Conservation (phyloP, 2,797 vertebrate species). For the Diglossa cyanea region DNA sequence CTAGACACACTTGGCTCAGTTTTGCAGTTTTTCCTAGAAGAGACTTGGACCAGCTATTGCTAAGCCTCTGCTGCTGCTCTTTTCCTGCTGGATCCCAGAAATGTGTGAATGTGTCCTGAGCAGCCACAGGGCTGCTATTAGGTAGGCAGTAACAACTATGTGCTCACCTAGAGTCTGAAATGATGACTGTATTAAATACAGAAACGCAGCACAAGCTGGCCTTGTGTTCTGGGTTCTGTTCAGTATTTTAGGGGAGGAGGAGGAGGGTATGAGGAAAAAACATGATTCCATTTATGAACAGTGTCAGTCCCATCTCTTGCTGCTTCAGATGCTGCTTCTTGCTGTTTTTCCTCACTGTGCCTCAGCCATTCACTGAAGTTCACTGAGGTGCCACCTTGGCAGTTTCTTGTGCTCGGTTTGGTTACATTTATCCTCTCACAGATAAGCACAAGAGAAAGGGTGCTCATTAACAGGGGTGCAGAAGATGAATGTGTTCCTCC, state of each 20-base stretch:
- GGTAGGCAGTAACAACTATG: background rate
- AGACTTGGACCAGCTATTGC: conserved; percentile 4
- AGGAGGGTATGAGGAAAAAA: conserved; percentile 35
- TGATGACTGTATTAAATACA: conserved; percentile 66
- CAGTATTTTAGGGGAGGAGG: conserved; percentile 73
- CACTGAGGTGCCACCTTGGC: background rate
- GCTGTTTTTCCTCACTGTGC: conserved; percentile 38
- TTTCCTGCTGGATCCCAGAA: background rate
- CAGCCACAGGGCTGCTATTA: background rate
- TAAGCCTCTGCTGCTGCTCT: background rate
- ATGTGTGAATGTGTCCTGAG: background rate
- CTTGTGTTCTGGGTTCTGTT: conserved; percentile 74
- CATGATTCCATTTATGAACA: conserved; percentile 51
- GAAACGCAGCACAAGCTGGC: conserved; percentile 74
- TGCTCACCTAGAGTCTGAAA: conserved; percentile 18
- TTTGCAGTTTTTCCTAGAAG: background rate
- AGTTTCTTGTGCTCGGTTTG: conserved; percentile 18
- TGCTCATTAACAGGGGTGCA: conserved; percentile 50
- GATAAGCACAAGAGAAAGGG: conserved; percentile 59
- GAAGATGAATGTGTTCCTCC: conserved; percentile 23
- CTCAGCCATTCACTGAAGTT: background rate
- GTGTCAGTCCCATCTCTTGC: conserved; percentile 22
- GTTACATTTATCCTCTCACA: background rate
- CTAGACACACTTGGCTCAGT: background rate
- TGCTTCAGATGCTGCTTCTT: conserved; percentile 52